phyloP scores from a whole-genome alignment of 2,797 vertebrate species.

The Setipinna tenuifilis region DNA sequence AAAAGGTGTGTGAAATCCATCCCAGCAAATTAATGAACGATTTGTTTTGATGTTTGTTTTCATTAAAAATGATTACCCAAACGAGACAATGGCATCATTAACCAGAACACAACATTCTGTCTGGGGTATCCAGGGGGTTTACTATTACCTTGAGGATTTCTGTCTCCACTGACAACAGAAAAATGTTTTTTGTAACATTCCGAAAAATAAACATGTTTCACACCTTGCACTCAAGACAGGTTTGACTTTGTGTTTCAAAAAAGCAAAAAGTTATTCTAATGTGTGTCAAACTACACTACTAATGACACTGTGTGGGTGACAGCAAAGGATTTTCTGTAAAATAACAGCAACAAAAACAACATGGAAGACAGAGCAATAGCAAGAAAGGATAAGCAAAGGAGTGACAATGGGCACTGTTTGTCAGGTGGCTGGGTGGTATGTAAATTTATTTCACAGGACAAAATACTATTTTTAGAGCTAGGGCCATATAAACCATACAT shows the following conservation, averaged over 20 bases:
- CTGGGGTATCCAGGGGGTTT: background rate
- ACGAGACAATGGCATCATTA: background rate
- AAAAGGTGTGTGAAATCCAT: too few relatives aligned
- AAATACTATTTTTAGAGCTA: too few relatives aligned
- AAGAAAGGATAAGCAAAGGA: too few relatives aligned
- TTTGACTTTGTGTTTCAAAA: slow-evolving; percentile 1
- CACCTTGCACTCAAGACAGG: background rate
- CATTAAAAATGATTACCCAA: background rate
- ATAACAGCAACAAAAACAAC: too few relatives aligned
- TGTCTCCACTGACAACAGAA: background rate
- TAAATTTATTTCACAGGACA: too few relatives aligned
- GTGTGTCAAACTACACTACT: slow-evolving; percentile 24
- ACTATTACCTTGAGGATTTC: background rate
- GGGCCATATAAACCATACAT: too few relatives aligned
- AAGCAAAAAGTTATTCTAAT: slow-evolving; percentile 28
- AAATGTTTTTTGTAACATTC: background rate
- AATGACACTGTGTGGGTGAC: background rate
- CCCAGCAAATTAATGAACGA: too few relatives aligned
- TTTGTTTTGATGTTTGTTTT: too few relatives aligned
- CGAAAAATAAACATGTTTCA: background rate
- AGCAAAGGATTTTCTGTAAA: background rate
- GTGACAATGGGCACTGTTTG: too few relatives aligned
- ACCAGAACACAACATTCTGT: background rate
- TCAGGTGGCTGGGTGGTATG: too few relatives aligned
- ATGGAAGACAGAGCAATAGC: too few relatives aligned